phyloP scores from a whole-genome alignment of 1,140 invertebrate genomes.

The Aphelenchoides fujianensis region DNA sequence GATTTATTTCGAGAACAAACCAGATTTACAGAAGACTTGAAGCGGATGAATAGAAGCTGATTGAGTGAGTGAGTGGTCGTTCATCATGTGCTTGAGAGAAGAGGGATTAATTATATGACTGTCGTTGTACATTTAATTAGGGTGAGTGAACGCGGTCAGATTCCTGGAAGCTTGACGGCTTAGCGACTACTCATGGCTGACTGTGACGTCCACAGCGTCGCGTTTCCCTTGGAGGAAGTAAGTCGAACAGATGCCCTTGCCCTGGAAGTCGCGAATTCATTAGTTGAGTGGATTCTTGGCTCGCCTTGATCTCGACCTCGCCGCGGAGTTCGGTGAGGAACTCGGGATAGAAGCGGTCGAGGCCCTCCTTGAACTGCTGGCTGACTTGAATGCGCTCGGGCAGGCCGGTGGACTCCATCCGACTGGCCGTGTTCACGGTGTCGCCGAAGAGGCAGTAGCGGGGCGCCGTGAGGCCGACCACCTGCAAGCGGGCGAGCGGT shows the following conservation, averaged over 20 bases:
- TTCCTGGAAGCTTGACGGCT: too few relatives aligned
- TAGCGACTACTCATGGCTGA: too few relatives aligned
- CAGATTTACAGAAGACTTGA: too few relatives aligned
- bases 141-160: too few relatives aligned
- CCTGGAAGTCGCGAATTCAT: constrained; percentile 13
- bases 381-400: constrained; percentile 54
- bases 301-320: constrained; percentile 46
- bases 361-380: constrained; percentile 37
- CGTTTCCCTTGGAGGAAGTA: constrained; percentile 22
- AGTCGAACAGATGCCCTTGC: constrained; percentile 15
- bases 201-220: too few relatives aligned
- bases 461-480: constrained; percentile 63
- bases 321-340: constrained; percentile 37
- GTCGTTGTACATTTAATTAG: too few relatives aligned
- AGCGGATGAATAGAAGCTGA: too few relatives aligned
- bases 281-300: constrained; percentile 17
- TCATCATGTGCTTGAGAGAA: too few relatives aligned
- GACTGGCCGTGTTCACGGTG: constrained; percentile 71
- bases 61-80: too few relatives aligned
- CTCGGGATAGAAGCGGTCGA: constrained; percentile 48
- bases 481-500: constrained; percentile 63
- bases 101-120: too few relatives aligned
- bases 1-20: too few relatives aligned
- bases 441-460: constrained; percentile 74
- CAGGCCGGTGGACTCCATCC: constrained; percentile 88